Evolutionary conservation across 1,140 invertebrate genomes (phyloP), one percentile per base, ranked within the genome.

Genomic region (Calliphora vicina): DNA sequence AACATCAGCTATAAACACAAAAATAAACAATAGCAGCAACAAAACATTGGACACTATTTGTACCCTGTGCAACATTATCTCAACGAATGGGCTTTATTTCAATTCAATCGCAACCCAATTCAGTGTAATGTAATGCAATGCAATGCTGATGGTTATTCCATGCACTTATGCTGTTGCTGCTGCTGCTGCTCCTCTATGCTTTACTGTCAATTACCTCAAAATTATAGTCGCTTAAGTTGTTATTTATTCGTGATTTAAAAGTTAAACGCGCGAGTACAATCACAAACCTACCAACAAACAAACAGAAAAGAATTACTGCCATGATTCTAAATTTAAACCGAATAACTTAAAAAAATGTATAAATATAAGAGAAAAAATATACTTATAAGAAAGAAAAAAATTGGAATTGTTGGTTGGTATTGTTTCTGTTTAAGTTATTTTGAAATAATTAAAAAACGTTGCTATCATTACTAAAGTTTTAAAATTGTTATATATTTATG

Each of bases 201-300:
- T 80, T 26, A 50, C 45, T 81, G 80, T 81, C 80, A 81, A 81
- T 81, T 81, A 81, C 80, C 26, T 61, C 57, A 81, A 78, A 81
- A 81, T 81, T 81, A 81, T 67, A 29, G 80, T 35, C 43, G 45
- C 80, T 81, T 81, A 23, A 43, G 74, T 78, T 78, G 35, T 78
- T 78, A 78, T 78, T 78, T 78, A 78, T 78, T 78, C 74, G 74
- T 78, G 74, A 78, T 78, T 78, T 78, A 78, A 78, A 78, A 35
- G 74, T 78, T 78, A 78, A 78, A 78, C 27, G 74, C 61, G n/a
- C 20, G n/a, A 8, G n/a, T 20, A 67, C 12, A 17, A 50, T 50
- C 45, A 50, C 13, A 13, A 50, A 50, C 45, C 35, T 4, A 50
- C 45, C 8, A 50, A 50, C 45, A 15, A 50, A n/a, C 61, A 67